A percentile compares a stretch with the other conserved stretches of the same genome.
phyloP scores from a whole-genome alignment of 2,888 invertebrate genomes.

The Noctua pronuba region DNA sequence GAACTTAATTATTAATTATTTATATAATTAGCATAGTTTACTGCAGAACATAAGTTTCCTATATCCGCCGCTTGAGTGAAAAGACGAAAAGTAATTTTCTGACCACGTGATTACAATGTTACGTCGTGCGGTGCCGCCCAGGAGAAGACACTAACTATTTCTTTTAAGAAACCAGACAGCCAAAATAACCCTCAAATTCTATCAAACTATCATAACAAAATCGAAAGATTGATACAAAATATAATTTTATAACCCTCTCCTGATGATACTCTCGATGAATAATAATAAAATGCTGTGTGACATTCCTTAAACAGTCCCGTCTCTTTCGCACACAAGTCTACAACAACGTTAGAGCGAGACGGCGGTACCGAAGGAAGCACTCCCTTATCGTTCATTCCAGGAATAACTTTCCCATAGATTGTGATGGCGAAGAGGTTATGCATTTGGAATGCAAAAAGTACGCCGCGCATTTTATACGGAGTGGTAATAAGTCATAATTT shows the following conservation, averaged over 20 bases:
- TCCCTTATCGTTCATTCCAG: conserved; percentile 87
- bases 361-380: conserved; percentile 77
- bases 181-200: background rate
- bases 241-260: conserved; percentile 67
- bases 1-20: background rate
- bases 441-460: conserved; percentile 82
- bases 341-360: conserved; percentile 69
- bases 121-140: no score
- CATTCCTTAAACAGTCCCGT: conserved; percentile 78
- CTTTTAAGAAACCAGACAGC: background rate
- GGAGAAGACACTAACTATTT: background rate
- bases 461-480: conserved; percentile 64
- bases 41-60: background rate
- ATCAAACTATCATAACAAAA: background rate
- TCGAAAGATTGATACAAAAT: conserved; percentile 58
- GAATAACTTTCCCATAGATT: conserved; percentile 89
- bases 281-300: conserved; percentile 86
- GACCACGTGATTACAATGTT: background rate
- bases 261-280: conserved; percentile 82
- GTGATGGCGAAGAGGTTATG: conserved; percentile 75
- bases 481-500: conserved; percentile 67
- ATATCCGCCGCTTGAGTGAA: background rate
- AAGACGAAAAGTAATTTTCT: background rate
- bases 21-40: background rate
- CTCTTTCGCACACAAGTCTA: conserved; percentile 62